Percentiles rank a stretch among this genome's conserved stretches.
Evolutionary conservation across 2,797 vertebrate species (phyloP).

Genomic region (Myiothlypis coronata): DNA sequence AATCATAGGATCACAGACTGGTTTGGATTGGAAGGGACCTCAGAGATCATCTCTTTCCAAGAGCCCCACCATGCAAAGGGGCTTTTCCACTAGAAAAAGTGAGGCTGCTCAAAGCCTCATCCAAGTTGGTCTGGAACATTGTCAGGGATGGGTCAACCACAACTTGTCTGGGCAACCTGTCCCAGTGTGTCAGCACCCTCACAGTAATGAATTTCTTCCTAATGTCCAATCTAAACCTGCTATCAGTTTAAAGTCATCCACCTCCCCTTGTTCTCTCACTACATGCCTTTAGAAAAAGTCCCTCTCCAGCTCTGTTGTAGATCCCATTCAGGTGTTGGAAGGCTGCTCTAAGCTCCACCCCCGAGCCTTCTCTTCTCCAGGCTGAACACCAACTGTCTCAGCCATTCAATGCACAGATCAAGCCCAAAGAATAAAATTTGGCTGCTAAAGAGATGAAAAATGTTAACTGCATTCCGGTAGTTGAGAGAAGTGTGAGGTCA

Average conservation of each 20-base stretch:
- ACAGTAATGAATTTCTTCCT: background rate
- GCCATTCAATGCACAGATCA: background rate
- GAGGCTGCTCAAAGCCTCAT: background rate
- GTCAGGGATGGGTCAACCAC: background rate
- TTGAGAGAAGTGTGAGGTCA: background rate
- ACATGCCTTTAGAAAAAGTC: background rate
- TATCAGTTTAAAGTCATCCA: background rate
- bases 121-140: background rate
- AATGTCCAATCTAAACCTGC: background rate
- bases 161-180: background rate
- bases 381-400: background rate
- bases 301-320: background rate
- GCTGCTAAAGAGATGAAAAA: background rate
- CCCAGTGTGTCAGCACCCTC: background rate
- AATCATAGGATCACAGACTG: background rate
- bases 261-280: background rate
- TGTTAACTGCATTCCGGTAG: background rate
- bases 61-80: background rate
- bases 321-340: background rate
- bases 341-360: background rate
- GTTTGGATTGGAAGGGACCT: background rate
- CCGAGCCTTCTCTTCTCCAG: background rate
- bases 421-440: background rate
- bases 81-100: background rate
- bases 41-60: background rate